Evolutionary conservation across 2,113 vertebrate species (phyloP), one percentile per base, ranked within the genome.

Genomic region (Ailuropoda melanoleuca): DNA sequence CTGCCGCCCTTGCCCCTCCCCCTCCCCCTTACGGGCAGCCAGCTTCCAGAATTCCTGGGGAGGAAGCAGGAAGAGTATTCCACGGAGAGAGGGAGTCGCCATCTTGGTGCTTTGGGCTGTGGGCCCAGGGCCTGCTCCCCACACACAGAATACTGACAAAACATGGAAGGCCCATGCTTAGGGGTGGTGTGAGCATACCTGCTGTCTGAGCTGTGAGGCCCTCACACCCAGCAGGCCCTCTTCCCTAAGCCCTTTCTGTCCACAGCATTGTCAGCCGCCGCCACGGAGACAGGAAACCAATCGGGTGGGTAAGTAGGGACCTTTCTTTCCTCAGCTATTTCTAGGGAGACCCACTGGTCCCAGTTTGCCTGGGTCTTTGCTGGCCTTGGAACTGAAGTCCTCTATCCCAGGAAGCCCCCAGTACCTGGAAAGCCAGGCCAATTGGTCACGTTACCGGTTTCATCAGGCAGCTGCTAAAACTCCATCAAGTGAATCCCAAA

Each of bases 91-190:
- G 39, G 29, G 37, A 15, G 64, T 6, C n/a, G 0, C 66, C 53
- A n/a, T 60, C 80, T 13, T 9, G 31, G 53, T 19, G 9, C 60
- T 68, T 50, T 15, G 60, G 77, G n/a, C 37, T 15, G n/a, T 0
- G 3, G 4, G 70, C 37, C 53, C 81, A 10, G 1, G 26, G 37
- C 85, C 72, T 14, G 24, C 60, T 14, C 43, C 68, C 43, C 23
- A 3, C 15, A 0, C 1, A 0, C 60, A 17, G 50, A n/a, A 70
- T 29, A 39, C 37, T 14, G 23, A 58, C 50, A 8, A 26, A 13
- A 6, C 6, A 5, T 14, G 64, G 78, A 15, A 34, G 21, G 43
- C n/a, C 3, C 26, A 0, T 53, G 23, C 89, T 55, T 19, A 1
- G 62, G 11, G 4, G 37, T 8, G 18, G 23, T 1, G 50, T 0